These are phyloP conservation scores for Drosophila affinis DNA, from an alignment of 2,888 invertebrate species.

Conservation along the genomic window DNA sequence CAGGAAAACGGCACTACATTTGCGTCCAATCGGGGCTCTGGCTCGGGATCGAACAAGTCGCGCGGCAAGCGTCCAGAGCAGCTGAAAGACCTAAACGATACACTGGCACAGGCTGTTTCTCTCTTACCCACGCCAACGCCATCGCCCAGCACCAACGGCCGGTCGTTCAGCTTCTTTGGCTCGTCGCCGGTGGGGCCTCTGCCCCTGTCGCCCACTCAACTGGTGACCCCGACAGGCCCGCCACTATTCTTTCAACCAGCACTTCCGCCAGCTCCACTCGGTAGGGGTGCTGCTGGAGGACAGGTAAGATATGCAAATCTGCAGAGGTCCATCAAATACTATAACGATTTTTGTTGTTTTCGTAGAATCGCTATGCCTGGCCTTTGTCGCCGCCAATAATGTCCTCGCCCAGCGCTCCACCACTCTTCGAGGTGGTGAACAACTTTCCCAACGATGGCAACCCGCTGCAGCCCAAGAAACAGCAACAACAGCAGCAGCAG, in stretches of 20 bases:
- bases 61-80: conserved; percentile 55
- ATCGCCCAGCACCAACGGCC: conserved; percentile 51
- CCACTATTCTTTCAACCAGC: conserved; percentile 39
- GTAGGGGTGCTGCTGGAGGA: conserved; percentile 8
- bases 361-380: conserved; percentile 56
- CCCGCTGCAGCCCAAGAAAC: conserved; percentile 1
- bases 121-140: conserved; percentile 62
- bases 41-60: conserved; percentile 6
- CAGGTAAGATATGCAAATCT: conserved; percentile 24
- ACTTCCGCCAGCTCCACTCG: neutral
- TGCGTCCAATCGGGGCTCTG: neutral
- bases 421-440: conserved; percentile 40
- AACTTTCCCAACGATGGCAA: conserved; percentile 39
- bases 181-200: conserved; percentile 12
- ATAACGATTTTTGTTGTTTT: neutral
- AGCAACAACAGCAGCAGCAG: conserved; percentile 34
- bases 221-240: conserved; percentile 15
- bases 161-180: conserved; percentile 53
- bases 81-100: conserved; percentile 37
- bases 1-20: neutral
- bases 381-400: conserved; percentile 51
- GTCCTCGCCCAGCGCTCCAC: conserved; percentile 19
- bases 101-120: conserved; percentile 38
- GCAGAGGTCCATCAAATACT: neutral
- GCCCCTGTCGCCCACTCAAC: conserved; percentile 21